Evolutionary conservation across 2,113 vertebrate genomes (phyloP), one percentile per base, ranked within the genome.

Genomic region (Bolborhynchus lineola): DNA sequence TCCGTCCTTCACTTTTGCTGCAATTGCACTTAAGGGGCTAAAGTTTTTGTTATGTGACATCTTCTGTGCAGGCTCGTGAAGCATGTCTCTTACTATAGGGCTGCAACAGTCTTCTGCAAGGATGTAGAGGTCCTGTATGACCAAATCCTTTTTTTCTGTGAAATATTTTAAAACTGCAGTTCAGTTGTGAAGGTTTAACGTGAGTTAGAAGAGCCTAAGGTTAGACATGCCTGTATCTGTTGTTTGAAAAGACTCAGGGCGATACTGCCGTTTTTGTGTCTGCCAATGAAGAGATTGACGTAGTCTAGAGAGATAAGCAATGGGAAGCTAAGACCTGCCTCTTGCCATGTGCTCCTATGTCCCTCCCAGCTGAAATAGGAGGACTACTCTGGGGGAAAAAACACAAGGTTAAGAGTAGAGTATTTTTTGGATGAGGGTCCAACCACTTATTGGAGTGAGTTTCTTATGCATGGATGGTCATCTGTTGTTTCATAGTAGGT

Each of bases 311-410:
- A 70, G 23, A 8, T 60, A 39, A 47, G 16, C 23, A 50, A 53
- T 6, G 6, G n/a, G 55, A 46, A 50, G 37, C 55, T 16, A 17
- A 72, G 53, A 55, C 11, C 10, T 60, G 23, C 20, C 3, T 79
- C 33, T 65, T 91, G 33, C 52, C 0, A 0, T 25, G 37, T 47
- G 37, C 11, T 91, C 8, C 57, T 3, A 2, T 47, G 46, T 86
- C 29, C 16, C 28, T 77, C 19, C 23, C 0, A 8, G 18, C 46
- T 78, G 65, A 47, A 94, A 39, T 8, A 37, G 29, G 53, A 69
- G 13, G 41, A 26, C 31, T 0, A 0, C 0, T 5, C 41, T 23
- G 20, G 1, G 3, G 49, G 11, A 79, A 28, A 28, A 63, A 93
- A 16, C 1, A 1, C 3, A 17, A n/a, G 16, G 29, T 10, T 15